Conservation (phyloP, 2,888 invertebrate genomes). For the Polydrusus pterygomalis region DNA sequence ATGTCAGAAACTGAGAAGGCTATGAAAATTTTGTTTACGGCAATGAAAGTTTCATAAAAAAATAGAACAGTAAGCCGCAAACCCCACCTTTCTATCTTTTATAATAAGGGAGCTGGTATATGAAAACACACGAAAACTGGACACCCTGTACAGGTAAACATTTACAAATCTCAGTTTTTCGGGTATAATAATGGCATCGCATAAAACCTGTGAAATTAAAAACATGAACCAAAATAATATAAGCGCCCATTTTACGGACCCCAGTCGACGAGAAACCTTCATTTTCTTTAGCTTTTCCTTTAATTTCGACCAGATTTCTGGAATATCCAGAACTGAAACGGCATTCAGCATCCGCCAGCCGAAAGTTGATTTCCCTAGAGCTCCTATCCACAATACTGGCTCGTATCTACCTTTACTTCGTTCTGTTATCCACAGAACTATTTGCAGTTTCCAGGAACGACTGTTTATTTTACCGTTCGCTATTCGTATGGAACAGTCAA, state of each 20-base stretch:
- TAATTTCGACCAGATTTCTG: slow-evolving; percentile 49
- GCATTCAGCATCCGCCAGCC: slow-evolving; percentile 30
- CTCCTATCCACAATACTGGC: slow-evolving; percentile 43
- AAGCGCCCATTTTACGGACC: slow-evolving; percentile 25
- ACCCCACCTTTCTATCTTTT: too few species aligned
- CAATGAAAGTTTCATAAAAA: too few species aligned
- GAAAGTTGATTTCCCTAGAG: slow-evolving; percentile 50
- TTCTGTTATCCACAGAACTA: slow-evolving; percentile 39
- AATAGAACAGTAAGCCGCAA: too few species aligned
- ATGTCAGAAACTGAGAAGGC: too few species aligned
- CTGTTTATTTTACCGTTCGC: slow-evolving; percentile 42
- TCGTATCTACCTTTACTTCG: slow-evolving; percentile 42
- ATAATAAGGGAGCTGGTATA: too few species aligned
- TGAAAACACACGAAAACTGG: too few species aligned
- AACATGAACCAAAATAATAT: slow-evolving; percentile 35
- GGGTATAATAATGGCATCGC: not conserved
- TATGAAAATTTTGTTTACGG: too few species aligned
- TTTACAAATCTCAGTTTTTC: too few species aligned
- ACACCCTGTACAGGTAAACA: too few species aligned
- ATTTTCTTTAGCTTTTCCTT: slow-evolving; percentile 41
- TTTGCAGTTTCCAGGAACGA: slow-evolving; percentile 49
- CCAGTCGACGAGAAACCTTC: slow-evolving; percentile 27
- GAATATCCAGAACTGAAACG: slow-evolving; percentile 24
- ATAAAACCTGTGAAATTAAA: not conserved
- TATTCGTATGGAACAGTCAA: slow-evolving; percentile 21